Percentiles rank a stretch among this genome's conserved stretches.
Evolutionary conservation across 1,140 invertebrate genomes (phyloP).

Genomic region (Vollenhovia emeryi): DNA sequence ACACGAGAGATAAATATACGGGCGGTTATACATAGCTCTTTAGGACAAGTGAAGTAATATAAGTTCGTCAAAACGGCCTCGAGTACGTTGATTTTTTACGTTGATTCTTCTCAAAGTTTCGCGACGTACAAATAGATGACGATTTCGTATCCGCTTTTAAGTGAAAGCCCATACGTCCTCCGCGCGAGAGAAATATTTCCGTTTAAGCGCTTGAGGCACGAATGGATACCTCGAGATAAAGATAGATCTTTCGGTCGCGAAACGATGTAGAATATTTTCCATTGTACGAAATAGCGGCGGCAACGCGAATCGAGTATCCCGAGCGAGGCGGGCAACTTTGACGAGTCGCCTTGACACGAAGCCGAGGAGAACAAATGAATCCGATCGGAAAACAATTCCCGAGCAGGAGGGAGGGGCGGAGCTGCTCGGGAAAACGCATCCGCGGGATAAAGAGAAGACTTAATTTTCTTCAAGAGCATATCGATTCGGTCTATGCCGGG

Average conservation of each 20-base stretch:
- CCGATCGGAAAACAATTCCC: conserved; percentile 42
- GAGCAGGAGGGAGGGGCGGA: background rate
- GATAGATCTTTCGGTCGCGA: background rate
- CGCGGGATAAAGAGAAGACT: conserved; percentile 31
- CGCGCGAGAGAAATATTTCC: background rate
- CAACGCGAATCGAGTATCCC: background rate
- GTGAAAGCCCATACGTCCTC: background rate
- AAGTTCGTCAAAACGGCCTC: background rate
- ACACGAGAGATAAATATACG: conserved; percentile 37
- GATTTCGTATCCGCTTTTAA: background rate
- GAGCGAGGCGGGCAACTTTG: background rate
- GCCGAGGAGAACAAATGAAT: background rate
- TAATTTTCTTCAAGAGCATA: conserved; percentile 50
- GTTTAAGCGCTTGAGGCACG: background rate
- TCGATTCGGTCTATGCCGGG: conserved; percentile 25
- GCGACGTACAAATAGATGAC: background rate
- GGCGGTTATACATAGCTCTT: background rate
- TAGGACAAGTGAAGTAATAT: background rate
- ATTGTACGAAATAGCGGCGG: background rate
- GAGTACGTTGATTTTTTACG: no score
- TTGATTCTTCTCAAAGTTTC: background rate
- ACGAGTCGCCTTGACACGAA: conserved; percentile 19
- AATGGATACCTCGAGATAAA: background rate
- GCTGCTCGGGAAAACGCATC: background rate
- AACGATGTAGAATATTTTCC: background rate